phyloP scores from a whole-genome alignment of 2,797 vertebrate species.

The Pangasius macronema region DNA sequence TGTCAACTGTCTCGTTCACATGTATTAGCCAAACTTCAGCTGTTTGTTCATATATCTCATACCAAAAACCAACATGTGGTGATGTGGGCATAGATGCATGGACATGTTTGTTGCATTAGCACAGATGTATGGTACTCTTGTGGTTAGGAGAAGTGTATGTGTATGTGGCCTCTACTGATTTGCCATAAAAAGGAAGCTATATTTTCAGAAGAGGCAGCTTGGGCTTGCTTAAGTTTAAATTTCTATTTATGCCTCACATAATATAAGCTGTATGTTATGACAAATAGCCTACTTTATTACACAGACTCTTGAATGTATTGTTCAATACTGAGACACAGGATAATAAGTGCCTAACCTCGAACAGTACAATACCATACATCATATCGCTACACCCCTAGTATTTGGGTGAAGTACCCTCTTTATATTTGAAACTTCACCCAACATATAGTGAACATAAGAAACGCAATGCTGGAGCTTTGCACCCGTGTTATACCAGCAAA shows the following conservation, averaged over 20 bases:
- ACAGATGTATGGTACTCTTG: neutral
- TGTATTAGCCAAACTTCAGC: neutral
- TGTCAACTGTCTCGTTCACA: neutral
- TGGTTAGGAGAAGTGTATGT: neutral
- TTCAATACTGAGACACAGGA: neutral
- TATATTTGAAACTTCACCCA: neutral
- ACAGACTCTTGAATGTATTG: neutral
- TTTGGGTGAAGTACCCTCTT: neutral
- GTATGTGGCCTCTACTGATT: neutral
- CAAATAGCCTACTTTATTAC: too few species aligned
- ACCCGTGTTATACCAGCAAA: neutral
- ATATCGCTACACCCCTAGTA: neutral
- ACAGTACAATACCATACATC: neutral
- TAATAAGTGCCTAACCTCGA: neutral
- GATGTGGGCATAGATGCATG: neutral
- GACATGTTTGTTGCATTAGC: neutral
- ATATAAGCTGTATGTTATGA: neutral
- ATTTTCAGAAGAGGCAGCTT: neutral
- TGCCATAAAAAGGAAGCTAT: neutral
- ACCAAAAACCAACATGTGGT: neutral
- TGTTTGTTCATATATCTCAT: neutral
- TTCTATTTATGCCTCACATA: neutral
- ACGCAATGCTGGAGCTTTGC: neutral
- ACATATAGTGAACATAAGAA: neutral
- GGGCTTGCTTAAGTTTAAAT: neutral